Evolutionary conservation across 2,888 invertebrate species (phyloP).

Genomic region (Amblyjoppa fuscipennis): DNA sequence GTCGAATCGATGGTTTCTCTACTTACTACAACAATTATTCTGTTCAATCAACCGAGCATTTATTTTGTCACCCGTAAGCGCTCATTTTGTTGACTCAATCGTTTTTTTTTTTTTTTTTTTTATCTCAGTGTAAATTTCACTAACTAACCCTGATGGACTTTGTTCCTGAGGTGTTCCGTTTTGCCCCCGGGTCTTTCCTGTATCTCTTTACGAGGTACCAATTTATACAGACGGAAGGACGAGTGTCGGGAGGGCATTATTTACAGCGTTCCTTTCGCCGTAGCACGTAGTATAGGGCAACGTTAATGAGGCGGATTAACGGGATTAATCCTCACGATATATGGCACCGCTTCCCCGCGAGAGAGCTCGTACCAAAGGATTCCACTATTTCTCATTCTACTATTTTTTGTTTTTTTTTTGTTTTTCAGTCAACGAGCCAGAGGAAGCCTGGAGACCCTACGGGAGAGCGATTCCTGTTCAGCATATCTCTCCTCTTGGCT

Average conservation of each 20-base stretch:
- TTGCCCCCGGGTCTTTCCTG: neutral
- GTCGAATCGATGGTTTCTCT: too few species aligned
- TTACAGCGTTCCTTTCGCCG: conserved; percentile 16
- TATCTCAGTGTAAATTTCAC: too few species aligned
- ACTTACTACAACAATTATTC: too few species aligned
- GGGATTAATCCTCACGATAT: conserved; percentile 50
- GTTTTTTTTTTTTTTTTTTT: too few species aligned
- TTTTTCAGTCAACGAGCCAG: neutral
- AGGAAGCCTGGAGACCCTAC: neutral
- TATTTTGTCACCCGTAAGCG: too few species aligned
- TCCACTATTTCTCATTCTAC: conserved; percentile 20
- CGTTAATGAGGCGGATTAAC: conserved; percentile 52
- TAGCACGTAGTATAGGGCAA: conserved; percentile 24
- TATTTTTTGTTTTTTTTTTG: neutral
- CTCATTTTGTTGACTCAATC: too few species aligned
- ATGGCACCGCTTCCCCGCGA: conserved; percentile 35
- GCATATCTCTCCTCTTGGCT: conserved; percentile 32
- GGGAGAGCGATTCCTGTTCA: conserved; percentile 24
- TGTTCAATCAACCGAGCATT: too few species aligned
- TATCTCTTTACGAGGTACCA: conserved; percentile 33
- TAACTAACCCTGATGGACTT: neutral
- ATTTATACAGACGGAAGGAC: conserved; percentile 29
- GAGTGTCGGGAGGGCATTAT: conserved; percentile 30
- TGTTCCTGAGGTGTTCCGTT: neutral
- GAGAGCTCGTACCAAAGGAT: conserved; percentile 3